Percentiles rank a stretch among this genome's conserved stretches.
Evolutionary conservation across 1,140 invertebrate species (phyloP).

Genomic region (Anastrepha ludens): DNA sequence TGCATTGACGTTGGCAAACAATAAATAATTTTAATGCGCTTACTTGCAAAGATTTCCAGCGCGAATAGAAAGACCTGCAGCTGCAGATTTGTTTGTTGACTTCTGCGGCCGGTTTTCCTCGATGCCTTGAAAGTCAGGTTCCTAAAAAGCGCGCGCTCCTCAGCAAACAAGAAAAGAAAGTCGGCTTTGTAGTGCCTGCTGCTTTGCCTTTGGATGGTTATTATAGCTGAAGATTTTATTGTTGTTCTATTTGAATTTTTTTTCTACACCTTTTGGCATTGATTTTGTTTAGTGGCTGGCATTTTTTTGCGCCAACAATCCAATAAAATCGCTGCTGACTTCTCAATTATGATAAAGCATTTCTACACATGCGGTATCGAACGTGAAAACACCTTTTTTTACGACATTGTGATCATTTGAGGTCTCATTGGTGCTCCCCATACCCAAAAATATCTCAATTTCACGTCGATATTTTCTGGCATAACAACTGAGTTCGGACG

Average conservation of each 20-base stretch:
- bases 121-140: not conserved
- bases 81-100: slow-evolving; percentile 40
- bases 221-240: not conserved
- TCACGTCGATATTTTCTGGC: no score
- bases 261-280: not conserved
- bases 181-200: not conserved
- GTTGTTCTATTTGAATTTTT: not conserved
- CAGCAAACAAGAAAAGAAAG: not conserved
- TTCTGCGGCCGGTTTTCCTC: slow-evolving; percentile 16
- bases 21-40: slow-evolving; percentile 37
- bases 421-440: no score
- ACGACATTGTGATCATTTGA: no score
- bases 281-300: slow-evolving; percentile 7
- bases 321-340: slow-evolving; percentile 22
- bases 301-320: not conserved
- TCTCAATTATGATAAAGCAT: not conserved
- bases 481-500: no score
- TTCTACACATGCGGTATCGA: no score
- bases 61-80: not conserved
- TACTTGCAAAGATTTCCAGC: slow-evolving; percentile 37
- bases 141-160: not conserved
- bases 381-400: no score
- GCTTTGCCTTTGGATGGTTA: not conserved
- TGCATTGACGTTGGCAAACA: slow-evolving; percentile 12
- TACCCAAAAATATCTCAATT: no score